phyloP scores from a whole-genome alignment of 2,888 invertebrate species.

The Caenorhabditis afra region DNA sequence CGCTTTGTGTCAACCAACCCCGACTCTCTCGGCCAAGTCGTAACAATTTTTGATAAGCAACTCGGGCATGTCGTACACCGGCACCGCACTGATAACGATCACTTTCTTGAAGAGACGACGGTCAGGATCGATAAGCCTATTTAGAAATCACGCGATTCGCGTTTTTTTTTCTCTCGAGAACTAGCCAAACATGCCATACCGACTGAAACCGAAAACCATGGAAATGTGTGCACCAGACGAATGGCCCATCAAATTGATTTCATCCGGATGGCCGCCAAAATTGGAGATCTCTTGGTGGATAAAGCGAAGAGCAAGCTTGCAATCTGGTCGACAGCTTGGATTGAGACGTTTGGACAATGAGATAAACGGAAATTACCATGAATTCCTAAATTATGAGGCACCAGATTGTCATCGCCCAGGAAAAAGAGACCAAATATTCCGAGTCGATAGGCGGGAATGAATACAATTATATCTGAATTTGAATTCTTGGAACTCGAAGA shows the following conservation, averaged over 20 bases:
- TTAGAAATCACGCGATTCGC: background rate
- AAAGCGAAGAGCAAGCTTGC: slow-evolving; percentile 35
- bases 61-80: slow-evolving; percentile 27
- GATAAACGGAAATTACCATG: slow-evolving; percentile 57
- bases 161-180: no score
- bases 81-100: slow-evolving; percentile 27
- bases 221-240: slow-evolving; percentile 50
- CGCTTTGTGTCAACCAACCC: slow-evolving; percentile 18
- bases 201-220: slow-evolving; percentile 26
- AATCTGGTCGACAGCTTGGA: slow-evolving; percentile 34
- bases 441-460: slow-evolving; percentile 70
- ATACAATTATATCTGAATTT: slow-evolving; percentile 58
- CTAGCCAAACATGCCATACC: slow-evolving; percentile 27
- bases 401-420: slow-evolving; percentile 63
- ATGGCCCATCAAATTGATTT: slow-evolving; percentile 54
- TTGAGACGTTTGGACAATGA: background rate
- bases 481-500: background rate
- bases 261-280: slow-evolving; percentile 44
- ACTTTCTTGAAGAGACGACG: slow-evolving; percentile 31
- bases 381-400: slow-evolving; percentile 67
- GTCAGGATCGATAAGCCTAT: slow-evolving; percentile 44
- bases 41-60: slow-evolving; percentile 44
- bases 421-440: slow-evolving; percentile 69
- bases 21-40: slow-evolving; percentile 23
- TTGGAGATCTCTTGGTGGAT: slow-evolving; percentile 53